phyloP scores from a whole-genome alignment of 1,140 invertebrate genomes.

The Euglossa dilemma region DNA sequence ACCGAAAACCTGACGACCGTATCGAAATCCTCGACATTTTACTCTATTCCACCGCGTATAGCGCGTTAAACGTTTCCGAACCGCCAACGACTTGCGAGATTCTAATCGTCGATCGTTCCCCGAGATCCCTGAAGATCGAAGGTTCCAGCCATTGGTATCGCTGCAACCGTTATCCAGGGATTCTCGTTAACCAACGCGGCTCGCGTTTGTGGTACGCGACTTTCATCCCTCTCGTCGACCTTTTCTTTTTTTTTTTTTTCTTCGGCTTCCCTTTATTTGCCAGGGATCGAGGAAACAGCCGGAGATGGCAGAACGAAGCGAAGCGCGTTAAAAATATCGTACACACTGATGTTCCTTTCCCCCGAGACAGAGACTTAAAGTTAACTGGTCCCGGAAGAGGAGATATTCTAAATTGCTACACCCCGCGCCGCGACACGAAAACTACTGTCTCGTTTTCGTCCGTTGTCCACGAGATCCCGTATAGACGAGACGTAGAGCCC shows the following conservation, averaged over 20 bases:
- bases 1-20: slow-evolving; percentile 10
- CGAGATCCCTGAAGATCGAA: background rate
- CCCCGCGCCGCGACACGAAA: background rate
- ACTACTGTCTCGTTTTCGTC: background rate
- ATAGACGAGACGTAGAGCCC: no score
- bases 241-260: background rate
- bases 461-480: background rate
- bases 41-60: background rate
- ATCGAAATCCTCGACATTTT: background rate
- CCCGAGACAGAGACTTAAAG: background rate
- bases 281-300: background rate
- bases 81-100: background rate
- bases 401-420: background rate
- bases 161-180: background rate
- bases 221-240: background rate
- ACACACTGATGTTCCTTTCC: background rate
- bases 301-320: background rate
- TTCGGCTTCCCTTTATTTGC: no score
- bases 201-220: background rate
- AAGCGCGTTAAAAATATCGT: background rate
- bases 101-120: slow-evolving; percentile 7
- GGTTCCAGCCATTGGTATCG: background rate
- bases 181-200: background rate
- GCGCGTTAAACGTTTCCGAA: background rate
- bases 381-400: background rate